Conservation (phyloP, 2,797 vertebrate species). For the Karalla daura region DNA sequence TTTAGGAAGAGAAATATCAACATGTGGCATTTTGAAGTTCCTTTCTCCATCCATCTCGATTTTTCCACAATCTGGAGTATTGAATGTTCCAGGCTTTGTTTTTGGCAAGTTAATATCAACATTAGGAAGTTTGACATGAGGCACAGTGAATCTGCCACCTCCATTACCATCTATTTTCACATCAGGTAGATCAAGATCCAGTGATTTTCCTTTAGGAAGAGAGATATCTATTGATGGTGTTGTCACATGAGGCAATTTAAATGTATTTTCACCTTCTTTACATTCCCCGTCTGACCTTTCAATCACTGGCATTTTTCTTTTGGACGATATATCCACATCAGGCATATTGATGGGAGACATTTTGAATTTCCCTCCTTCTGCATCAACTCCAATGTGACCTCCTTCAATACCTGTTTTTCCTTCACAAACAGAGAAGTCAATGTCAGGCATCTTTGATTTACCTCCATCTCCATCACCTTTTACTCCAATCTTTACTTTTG, state of each 20-base stretch:
- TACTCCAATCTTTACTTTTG: slow-evolving; percentile 63
- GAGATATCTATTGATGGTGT: slow-evolving; percentile 70
- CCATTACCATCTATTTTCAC: slow-evolving; percentile 17
- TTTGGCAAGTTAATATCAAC: slow-evolving; percentile 66
- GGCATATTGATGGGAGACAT: slow-evolving; percentile 60
- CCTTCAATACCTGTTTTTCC: slow-evolving; percentile 18
- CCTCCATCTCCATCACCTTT: slow-evolving; percentile 50
- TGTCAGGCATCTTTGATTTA: slow-evolving; percentile 65
- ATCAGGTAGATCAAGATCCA: slow-evolving; percentile 26
- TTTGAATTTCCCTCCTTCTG: slow-evolving; percentile 26
- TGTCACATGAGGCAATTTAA: slow-evolving; percentile 44
- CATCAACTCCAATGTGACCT: slow-evolving; percentile 13
- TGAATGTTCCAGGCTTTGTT: slow-evolving; percentile 28
- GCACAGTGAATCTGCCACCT: slow-evolving; percentile 55
- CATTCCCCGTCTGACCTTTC: slow-evolving; percentile 24
- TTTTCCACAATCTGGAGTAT: slow-evolving; percentile 32
- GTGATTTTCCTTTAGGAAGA: slow-evolving; percentile 62
- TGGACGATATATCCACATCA: slow-evolving; percentile 65
- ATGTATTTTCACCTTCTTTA: slow-evolving; percentile 42
- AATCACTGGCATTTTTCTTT: slow-evolving; percentile 47
- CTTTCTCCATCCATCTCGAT: slow-evolving; percentile 1
- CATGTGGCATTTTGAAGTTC: slow-evolving; percentile 67
- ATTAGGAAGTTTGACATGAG: slow-evolving; percentile 60
- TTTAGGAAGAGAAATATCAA: slow-evolving; percentile 68
- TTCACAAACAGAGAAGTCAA: slow-evolving; percentile 26